Base-by-base conservation (phyloP, 2,888 invertebrate genomes). In the Platycheirus rosarum region DNA sequence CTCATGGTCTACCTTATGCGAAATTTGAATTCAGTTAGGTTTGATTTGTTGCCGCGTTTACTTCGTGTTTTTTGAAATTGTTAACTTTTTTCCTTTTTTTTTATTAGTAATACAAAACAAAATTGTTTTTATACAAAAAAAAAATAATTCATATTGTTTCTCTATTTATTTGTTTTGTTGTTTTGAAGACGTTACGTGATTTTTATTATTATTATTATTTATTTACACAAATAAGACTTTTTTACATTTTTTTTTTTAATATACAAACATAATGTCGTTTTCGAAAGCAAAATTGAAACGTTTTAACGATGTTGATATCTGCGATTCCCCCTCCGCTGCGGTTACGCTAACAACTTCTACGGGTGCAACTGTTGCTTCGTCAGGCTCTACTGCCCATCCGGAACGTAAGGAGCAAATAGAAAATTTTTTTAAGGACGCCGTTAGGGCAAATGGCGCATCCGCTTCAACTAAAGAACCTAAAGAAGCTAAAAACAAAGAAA, bases 241-340 rank as follows among this genome's bases (percentile, higher is more conserved):
- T 60, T 53, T 8, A 66, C n/a, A 14, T 5, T 40, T 16, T 9
- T 18, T 18, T 68, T 26, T 7, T 2, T 8, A n/a, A n/a, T n/a
- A n/a, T n/a, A n/a, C n/a, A n/a, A n/a, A n/a, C n/a, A 73, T 6
- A 37, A 90, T 89, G 89, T 89, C 89, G 32, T 90, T 91, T 69
- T 89, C 89, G 26, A 91, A 91, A 86, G 90, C 90, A 35, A 91
- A 91, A 86, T 87, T 91, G 75, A 91, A 90, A 85, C 88, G 90
- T 62, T 91, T 91, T 76, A 91, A 91, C 51, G 90, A 91, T 77
- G 86, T 90, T 80, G 89, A 90, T 78, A 86, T 88, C 23, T 88
- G 87, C 40, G 88, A 88, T 51, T 88, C 88, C 2, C 88, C 87
- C 18, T 87, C 87, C 14, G 86, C 76, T 63, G 65, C 76, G 4